phyloP scores from a whole-genome alignment of 2,113 vertebrate genomes.

The Gambusia holbrooki region DNA sequence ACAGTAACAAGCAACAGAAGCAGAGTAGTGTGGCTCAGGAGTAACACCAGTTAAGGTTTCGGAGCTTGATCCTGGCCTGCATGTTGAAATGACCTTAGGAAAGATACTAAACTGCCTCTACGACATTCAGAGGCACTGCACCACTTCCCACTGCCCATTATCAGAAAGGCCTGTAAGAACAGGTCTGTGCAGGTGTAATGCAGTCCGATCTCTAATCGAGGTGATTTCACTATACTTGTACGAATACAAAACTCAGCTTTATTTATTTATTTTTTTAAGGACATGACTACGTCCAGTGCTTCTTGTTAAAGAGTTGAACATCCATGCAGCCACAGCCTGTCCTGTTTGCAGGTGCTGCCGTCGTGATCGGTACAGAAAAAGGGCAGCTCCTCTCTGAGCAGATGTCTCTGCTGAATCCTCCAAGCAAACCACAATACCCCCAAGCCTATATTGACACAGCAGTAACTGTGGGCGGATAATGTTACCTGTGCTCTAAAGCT shows the following conservation, averaged over 20 bases:
- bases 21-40: background rate
- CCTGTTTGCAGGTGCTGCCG: slow-evolving; percentile 6
- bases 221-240: background rate
- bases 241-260: background rate
- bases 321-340: too few species aligned
- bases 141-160: background rate
- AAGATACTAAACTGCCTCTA: background rate
- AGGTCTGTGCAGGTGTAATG: background rate
- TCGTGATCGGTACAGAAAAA: slow-evolving; percentile 12
- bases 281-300: background rate
- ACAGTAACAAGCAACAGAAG: too few species aligned
- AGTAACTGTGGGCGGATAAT: slow-evolving; percentile 50
- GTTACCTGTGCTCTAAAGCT: slow-evolving; percentile 47
- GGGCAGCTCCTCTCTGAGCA: slow-evolving; percentile 26
- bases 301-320: background rate
- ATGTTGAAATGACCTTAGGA: background rate
- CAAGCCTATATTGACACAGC: slow-evolving; percentile 69
- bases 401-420: slow-evolving; percentile 47
- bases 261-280: background rate
- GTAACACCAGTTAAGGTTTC: background rate
- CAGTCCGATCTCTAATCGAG: background rate
- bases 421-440: slow-evolving; percentile 39
- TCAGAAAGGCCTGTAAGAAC: background rate
- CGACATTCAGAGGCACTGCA: background rate
- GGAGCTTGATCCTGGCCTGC: background rate